Evolutionary conservation across 2,888 invertebrate species (phyloP).

Genomic region (Cactoblastis cactorum): DNA sequence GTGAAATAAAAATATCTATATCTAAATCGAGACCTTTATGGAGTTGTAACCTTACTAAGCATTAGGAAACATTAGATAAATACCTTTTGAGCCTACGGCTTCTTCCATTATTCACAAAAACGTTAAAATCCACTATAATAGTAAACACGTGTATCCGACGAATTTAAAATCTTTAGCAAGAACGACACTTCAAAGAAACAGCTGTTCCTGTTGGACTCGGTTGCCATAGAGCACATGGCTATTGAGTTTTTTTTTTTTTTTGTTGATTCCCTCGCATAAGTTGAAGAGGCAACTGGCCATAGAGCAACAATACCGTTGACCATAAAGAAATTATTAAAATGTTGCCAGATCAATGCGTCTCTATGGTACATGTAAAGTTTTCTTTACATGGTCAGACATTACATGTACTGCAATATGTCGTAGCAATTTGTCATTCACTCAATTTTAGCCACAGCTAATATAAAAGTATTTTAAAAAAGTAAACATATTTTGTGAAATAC

Average conservation of each 20-base stretch:
- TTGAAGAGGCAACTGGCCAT: too few relatives aligned
- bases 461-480: too few relatives aligned
- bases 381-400: too few relatives aligned
- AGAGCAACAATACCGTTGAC: not conserved
- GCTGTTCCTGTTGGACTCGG: conserved; percentile 67
- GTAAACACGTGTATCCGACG: conserved; percentile 54
- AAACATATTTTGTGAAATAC: too few relatives aligned
- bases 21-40: not conserved
- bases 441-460: too few relatives aligned
- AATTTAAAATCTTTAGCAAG: conserved; percentile 46
- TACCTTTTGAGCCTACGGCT: conserved; percentile 55
- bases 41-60: not conserved
- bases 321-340: not conserved
- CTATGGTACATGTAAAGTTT: too few relatives aligned
- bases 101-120: conserved; percentile 52
- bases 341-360: not conserved
- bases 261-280: too few relatives aligned
- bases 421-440: too few relatives aligned
- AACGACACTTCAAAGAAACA: conserved; percentile 46
- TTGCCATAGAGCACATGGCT: conserved; percentile 51
- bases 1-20: not conserved
- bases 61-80: conserved; percentile 18
- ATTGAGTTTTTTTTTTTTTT: too few relatives aligned
- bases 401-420: too few relatives aligned
- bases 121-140: conserved; percentile 25